Base-by-base conservation (phyloP, 2,888 invertebrate genomes). In the Dione vanillae region DNA sequence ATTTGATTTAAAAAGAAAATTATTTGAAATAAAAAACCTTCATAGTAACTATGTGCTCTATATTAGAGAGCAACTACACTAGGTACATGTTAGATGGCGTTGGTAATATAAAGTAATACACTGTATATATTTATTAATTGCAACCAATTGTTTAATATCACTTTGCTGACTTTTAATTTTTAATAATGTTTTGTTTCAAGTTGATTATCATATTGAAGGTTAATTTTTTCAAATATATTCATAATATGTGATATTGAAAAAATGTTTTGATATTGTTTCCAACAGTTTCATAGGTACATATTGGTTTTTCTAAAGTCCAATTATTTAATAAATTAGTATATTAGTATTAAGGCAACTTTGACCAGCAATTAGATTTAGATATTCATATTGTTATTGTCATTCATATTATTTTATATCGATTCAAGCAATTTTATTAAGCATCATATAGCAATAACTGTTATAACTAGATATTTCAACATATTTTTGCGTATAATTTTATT, bases 301-400 rank as follows among this genome's bases (percentile, higher is more conserved):
- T 45, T 61, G 45, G 45, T 61, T n/a, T 27, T 45, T n/a, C 9
- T 27, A 45, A 16, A 45, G 43, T 16, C n/a, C 27, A 59, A 59
- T 20, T 61, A 61, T 27, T 61, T 43, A 27, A 1, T 45, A 45
- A 27, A 41, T 43, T 45, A n/a, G n/a, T n/a, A n/a, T n/a, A n/a
- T n/a, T 45, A 45, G 61, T 43, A 45, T 61, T 61, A 35, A 45
- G 45, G 45, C 27, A 35, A 61, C 11, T 45, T 45, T 61, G 61
- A 61, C 61, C 61, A 61, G 61, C 61, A 61, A 61, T 14, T 61
- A 45, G 35, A 61, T 61, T 45, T 43, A 45, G 45, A 61, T 0
- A 43, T 43, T 61, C 20, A 20, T 43, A 40, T 61, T 27, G 27
- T 27, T 58, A 58, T 20, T 58, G 19, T 19, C 58, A 9, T n/a